A percentile compares a stretch with the other conserved stretches of the same genome.
phyloP scores from a whole-genome alignment of 2,888 invertebrate genomes.

The Anagyrus pseudococci region DNA sequence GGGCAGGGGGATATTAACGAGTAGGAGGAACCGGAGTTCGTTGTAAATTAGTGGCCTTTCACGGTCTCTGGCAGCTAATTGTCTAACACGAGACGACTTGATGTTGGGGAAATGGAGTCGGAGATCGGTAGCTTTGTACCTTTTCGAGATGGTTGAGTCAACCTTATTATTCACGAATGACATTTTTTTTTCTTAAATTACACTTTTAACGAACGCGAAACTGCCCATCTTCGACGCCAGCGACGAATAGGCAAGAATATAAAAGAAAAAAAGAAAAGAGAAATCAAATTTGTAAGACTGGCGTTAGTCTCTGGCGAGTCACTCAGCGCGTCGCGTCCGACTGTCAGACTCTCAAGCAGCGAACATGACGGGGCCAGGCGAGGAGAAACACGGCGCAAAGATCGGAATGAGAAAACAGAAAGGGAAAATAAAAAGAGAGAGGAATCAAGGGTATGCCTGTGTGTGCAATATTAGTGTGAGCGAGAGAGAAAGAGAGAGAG shows the following conservation, averaged over 20 bases:
- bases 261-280: no score
- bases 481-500: conserved; percentile 1
- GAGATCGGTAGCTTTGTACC: conserved; percentile 8
- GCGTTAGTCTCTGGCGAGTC: no score
- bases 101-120: background rate
- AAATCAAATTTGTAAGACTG: no score
- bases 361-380: no score
- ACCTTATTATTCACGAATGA: no score
- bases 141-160: background rate
- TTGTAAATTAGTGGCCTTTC: conserved; percentile 36
- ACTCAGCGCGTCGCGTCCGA: background rate
- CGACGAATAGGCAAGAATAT: no score
- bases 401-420: background rate
- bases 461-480: background rate
- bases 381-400: no score
- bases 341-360: no score
- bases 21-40: background rate
- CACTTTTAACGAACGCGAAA: no score
- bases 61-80: conserved; percentile 22
- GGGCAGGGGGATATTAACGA: no score
- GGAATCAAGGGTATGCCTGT: background rate
- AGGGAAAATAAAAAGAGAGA: conserved; percentile 8
- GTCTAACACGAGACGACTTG: conserved; percentile 2
- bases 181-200: no score
- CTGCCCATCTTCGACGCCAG: no score